A percentile compares a stretch with the other conserved stretches of the same genome.
phyloP scores from a whole-genome alignment of 2,113 vertebrate species.

The Tautogolabrus adspersus region DNA sequence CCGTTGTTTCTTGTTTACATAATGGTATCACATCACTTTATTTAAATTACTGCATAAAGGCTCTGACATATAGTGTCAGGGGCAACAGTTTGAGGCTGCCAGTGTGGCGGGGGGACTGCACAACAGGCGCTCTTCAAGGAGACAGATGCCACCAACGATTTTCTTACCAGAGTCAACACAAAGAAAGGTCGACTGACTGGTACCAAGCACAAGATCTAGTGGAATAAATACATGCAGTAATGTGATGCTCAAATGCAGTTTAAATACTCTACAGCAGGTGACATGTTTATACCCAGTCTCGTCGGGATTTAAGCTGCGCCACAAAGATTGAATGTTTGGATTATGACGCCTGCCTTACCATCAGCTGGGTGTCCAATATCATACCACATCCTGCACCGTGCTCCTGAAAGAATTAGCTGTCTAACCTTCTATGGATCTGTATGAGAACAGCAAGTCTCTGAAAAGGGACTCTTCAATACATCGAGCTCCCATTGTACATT shows the following conservation, averaged over 20 bases:
- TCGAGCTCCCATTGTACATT: conserved; percentile 24
- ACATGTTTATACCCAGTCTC: conserved; percentile 20
- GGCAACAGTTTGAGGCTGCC: conserved; percentile 34
- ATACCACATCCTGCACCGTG: conserved; percentile 24
- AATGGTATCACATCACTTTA: conserved; percentile 46
- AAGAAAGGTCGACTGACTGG: conserved; percentile 35
- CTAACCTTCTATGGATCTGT: conserved; percentile 24
- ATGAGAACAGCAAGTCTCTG: conserved; percentile 19
- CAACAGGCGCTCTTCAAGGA: conserved; percentile 41
- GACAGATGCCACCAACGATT: conserved; percentile 63
- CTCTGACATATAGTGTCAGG: conserved; percentile 32
- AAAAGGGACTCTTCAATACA: conserved; percentile 14
- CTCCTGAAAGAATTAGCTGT: conserved; percentile 49
- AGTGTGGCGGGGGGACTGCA: conserved; percentile 32
- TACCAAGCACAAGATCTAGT: conserved; percentile 16
- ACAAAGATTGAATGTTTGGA: conserved; percentile 29
- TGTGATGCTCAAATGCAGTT: conserved; percentile 31
- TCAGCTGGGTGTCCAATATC: conserved; percentile 41
- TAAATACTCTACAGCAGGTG: conserved; percentile 37
- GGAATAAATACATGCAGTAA: conserved; percentile 8
- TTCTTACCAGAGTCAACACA: conserved; percentile 48
- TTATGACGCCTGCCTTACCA: conserved; percentile 31
- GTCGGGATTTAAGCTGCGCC: conserved; percentile 22
- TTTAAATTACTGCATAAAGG: conserved; percentile 50
- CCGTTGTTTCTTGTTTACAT: conserved; percentile 17